A percentile compares a stretch with the other conserved stretches of the same genome.
Conservation (phyloP, 1,140 invertebrate species). For the Euwallacea fornicatus region DNA sequence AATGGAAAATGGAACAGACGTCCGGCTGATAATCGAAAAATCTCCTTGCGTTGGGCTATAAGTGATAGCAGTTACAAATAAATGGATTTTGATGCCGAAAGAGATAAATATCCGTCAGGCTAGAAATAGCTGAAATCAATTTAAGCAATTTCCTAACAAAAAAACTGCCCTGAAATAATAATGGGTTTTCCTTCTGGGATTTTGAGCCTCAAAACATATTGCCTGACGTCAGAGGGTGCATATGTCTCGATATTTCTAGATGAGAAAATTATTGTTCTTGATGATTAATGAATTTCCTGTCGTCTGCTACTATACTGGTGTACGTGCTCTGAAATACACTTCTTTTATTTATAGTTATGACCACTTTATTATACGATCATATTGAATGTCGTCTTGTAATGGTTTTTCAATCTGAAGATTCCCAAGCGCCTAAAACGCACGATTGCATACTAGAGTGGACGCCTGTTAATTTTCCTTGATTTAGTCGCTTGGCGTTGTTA, state of each 20-base stretch:
- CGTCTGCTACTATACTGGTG: too few species aligned
- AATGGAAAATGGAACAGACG: constrained; percentile 34
- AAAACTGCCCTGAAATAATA: constrained; percentile 26
- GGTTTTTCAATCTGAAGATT: too few species aligned
- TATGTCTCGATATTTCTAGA: constrained; percentile 18
- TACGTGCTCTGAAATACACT: too few species aligned
- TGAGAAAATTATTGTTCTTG: constrained; percentile 10
- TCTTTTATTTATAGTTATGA: too few species aligned
- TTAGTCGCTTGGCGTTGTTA: too few species aligned
- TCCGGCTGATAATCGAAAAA: constrained; percentile 38
- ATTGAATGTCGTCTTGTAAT: too few species aligned
- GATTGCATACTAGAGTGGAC: too few species aligned
- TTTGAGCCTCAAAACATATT: constrained; percentile 15
- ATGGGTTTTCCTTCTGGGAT: constrained; percentile 16
- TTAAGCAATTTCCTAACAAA: constrained; percentile 17
- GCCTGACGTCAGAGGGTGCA: constrained; percentile 10
- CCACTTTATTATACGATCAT: too few species aligned
- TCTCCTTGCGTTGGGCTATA: neutral
- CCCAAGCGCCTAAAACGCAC: too few species aligned
- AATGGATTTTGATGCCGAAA: neutral
- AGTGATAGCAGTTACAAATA: neutral
- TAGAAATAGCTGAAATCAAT: constrained; percentile 26
- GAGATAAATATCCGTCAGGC: constrained; percentile 16
- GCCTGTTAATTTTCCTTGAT: too few species aligned
- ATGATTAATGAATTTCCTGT: constrained; percentile 18